phyloP scores from a whole-genome alignment of 2,113 vertebrate species.

The Trinectes maculatus region DNA sequence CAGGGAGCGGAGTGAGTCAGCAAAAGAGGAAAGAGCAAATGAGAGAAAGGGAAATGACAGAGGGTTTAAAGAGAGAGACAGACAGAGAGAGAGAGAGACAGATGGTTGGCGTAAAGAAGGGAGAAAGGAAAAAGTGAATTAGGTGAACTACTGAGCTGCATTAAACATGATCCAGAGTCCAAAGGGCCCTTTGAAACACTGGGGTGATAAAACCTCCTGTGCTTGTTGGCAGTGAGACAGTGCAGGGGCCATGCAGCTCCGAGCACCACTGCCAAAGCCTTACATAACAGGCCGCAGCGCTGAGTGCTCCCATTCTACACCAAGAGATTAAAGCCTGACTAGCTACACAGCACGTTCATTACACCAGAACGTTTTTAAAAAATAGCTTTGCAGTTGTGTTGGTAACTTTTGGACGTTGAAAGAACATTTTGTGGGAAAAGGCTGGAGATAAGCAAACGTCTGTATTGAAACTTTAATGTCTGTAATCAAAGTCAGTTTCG shows the following conservation, averaged over 20 bases:
- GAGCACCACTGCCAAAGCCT: constrained; percentile 53
- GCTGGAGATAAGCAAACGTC: neutral
- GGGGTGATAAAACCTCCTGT: constrained; percentile 59
- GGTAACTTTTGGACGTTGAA: neutral
- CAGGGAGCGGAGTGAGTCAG: constrained; percentile 58
- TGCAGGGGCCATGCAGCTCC: constrained; percentile 40
- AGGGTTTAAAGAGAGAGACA: constrained; percentile 10
- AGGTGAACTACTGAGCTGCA: constrained; percentile 29
- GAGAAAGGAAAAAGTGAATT: constrained; percentile 37
- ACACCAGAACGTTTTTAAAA: too few relatives aligned
- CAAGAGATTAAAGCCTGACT: too few relatives aligned
- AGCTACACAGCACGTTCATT: neutral
- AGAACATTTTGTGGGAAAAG: neutral
- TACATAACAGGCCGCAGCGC: constrained; percentile 61
- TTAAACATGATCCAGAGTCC: constrained; percentile 54
- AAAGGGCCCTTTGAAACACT: constrained; percentile 50
- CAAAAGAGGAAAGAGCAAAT: constrained; percentile 21
- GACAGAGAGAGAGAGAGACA: constrained; percentile 34
- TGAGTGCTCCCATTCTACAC: constrained; percentile 31
- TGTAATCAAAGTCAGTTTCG: neutral
- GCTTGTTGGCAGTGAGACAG: constrained; percentile 54
- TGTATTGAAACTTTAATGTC: neutral
- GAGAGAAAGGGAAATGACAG: constrained; percentile 6
- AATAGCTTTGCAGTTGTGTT: neutral
- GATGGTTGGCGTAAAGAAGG: constrained; percentile 47